Evolutionary conservation across 2,888 invertebrate species (phyloP), one percentile per base, ranked within the genome.

Genomic region (Cheilosia variabilis): DNA sequence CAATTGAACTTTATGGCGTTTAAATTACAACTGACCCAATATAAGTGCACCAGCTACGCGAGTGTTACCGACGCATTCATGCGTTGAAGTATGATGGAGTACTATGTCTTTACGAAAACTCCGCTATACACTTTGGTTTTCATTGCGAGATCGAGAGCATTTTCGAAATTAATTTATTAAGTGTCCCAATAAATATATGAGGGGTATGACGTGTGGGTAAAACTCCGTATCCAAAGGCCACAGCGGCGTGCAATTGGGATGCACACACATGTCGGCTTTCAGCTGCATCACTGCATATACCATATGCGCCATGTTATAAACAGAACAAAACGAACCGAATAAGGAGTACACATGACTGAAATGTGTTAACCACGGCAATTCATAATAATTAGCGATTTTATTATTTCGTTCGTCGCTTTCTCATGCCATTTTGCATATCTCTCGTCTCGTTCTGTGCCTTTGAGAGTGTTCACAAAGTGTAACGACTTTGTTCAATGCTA

Each of bases 1-100:
- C 76, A 86, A 86, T 86, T 86, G 86, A 86, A 77, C 76, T 86
- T 86, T 86, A 86, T 86, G 76, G 86, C 86, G 81, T 86, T 86
- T 86, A 86, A 86, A 86, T 86, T 86, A 86, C 72, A 81, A 69
- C 76, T 81, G 81, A 86, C 81, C 86, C 86, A 86, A 81, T 72
- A 76, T 77, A 50, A 86, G 68, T 72, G 81, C 66, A 66, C 37
- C 66, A 52, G 52, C 52, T 82, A 22, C 43, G 31, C 15, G 63
- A 37, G 13, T 13, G 53, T 78, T 73, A 58, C 68, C 52, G 45
- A 53, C 68, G 60, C 72, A 77, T 80, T 81, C 63, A 63, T 76
- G 75, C 84, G 53, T 71, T 57, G 34, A 71, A 62, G 37, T 71
- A 47, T 71, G 75, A 84, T 66, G 60, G 52, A 68, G 52, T 55